Percentiles rank a stretch among this genome's conserved stretches.
Evolutionary conservation across 92 coral and sea anemone species (phyloP).

Genomic region (Palythoa grandiflora): DNA sequence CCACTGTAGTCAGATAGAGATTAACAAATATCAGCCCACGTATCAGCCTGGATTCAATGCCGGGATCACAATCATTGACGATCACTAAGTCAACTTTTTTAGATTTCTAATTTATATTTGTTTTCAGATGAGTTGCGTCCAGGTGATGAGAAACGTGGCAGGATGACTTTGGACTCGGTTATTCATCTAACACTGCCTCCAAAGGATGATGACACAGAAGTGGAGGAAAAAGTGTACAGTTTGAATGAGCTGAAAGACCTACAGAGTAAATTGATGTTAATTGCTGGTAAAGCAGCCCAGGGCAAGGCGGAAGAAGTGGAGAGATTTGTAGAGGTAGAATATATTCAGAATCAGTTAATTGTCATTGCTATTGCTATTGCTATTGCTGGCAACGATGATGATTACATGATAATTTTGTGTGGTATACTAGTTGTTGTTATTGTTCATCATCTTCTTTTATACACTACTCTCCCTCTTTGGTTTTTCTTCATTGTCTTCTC

Average conservation of each 20-base stretch:
- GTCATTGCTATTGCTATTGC: not conserved
- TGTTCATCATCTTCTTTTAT: not conserved
- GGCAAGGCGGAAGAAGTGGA: slow-evolving; percentile 88
- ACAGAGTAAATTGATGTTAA: slow-evolving; percentile 93
- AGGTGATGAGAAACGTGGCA: not conserved
- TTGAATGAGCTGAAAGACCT: slow-evolving; percentile 85
- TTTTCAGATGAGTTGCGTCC: slow-evolving; percentile 3
- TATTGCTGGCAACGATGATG: not conserved
- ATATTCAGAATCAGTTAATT: not conserved
- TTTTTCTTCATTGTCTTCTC: no score
- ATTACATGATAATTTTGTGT: not conserved
- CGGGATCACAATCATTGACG: no score
- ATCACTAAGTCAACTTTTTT: no score
- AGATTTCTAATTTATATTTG: no score
- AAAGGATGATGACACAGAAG: slow-evolving; percentile 38
- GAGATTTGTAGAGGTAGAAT: slow-evolving; percentile 77
- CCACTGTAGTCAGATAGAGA: no score
- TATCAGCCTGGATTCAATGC: no score
- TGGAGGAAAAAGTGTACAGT: slow-evolving; percentile 58
- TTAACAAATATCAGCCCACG: no score
- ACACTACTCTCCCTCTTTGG: no score
- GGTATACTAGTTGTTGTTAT: not conserved
- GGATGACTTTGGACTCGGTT: slow-evolving; percentile 28
- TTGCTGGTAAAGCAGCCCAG: slow-evolving; percentile 85
- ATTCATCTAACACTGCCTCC: slow-evolving; percentile 60